Base-by-base conservation (phyloP, 2,113 vertebrate species). In the Rousettus leschenaultii region DNA sequence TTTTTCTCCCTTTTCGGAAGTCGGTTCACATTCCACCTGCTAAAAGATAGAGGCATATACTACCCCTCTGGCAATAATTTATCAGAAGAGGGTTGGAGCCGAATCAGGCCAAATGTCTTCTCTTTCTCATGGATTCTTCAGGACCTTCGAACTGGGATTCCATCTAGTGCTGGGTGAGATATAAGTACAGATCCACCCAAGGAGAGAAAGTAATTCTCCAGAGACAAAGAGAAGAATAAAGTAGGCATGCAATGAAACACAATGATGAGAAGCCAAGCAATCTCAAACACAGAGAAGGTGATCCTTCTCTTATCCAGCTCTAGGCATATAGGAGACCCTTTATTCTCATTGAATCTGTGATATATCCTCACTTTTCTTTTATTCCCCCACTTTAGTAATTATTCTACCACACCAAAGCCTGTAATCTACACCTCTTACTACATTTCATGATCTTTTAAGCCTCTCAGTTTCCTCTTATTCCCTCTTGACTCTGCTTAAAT, bases 21-120 rank as follows among this genome's bases (percentile, higher is more conserved):
- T 78, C 22, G 55, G 2, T 45, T 70, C 30, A 53, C 43, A 68
- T 53, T 77, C 70, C 19, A 71, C 43, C 79, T 65, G 35, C 16
- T 33, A 19, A 26, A 5, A 0, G 0, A 24, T 38, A 24, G 12
- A 45, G n/a, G 24, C 12, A 14, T 43, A 28, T 4, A 61, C 40
- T 6, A 85, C 4, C 40, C 3, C 4, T 0, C 18, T 71, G 10
- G 5, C 28, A 45, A 33, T 0, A 11, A 26, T 4, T 75, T 28
- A 57, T 48, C 16, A 5, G 21, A 86, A 80, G 2, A 80, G 5
- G 8, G 30, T 28, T 14, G 19, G 30, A 35, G 16, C 28, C 77
- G 61, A 61, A 1, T 15, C 33, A 61, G 18, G 30, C 14, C 33
- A 68, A 51, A 24, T 11, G n/a, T 19, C n/a, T 28, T 12, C 1